Evolutionary conservation across 1,140 invertebrate genomes (phyloP), one percentile per base, ranked within the genome.

Genomic region (Leguminivora glycinivorella): DNA sequence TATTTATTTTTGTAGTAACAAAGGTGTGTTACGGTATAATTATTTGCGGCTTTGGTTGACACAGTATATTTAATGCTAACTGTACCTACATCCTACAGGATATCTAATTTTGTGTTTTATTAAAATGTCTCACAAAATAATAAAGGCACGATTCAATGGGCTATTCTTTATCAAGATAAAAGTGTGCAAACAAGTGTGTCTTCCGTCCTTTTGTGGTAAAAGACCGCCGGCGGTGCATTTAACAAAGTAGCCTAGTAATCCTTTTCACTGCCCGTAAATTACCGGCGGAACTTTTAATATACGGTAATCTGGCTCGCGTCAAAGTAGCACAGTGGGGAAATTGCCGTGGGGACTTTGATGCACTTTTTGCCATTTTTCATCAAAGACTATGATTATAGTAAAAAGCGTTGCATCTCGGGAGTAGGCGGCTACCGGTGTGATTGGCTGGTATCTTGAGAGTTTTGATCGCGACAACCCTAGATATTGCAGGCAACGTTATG

Each of bases 171-270:
- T 38, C n/a, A 47, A 47, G 43, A 17, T 43, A 17, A 17, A 47
- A 47, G 4, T 43, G 43, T 7, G 17, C 43, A 7, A 47, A 47
- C 14, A 17, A 17, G 10, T 14, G 34, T 38, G 14, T 14, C 10
- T 38, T 4, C 34, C 43, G 6, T 47, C 43, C n/a, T 47, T 22
- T 52, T 52, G 19, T 52, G 19, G 0, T 4, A 52, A 52, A 52
- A 52, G 6, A 9, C 19, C 17, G 14, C 40, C 40, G 14, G 22
- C 47, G 7, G 47, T 22, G 47, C 47, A 52, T n/a, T 52, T 17
- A 52, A 52, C 47, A 52, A 52, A 52, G 43, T 47, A 47, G 47
- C 47, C 14, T 22, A 17, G 7, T 52, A 52, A 52, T 52, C 47
- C 47, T 52, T 43, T 52, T 7, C 19, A 52, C 19, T 52, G 10